Conservation (phyloP, 2,797 vertebrate species). For the Lithobates sylvaticus region DNA sequence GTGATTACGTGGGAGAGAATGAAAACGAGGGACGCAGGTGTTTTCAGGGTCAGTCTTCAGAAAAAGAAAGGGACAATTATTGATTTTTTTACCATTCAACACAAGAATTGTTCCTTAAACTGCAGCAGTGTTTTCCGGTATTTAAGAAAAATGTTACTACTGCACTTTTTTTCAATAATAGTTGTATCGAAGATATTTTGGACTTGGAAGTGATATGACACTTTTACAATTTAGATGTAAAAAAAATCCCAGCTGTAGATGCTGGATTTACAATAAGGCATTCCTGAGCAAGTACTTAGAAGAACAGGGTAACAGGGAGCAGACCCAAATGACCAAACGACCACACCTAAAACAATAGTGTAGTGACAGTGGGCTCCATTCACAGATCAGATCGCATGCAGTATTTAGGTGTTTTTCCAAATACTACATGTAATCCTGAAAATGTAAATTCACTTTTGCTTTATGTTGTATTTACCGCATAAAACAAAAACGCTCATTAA, state of each 20-base stretch:
- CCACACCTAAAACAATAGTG: too few relatives aligned
- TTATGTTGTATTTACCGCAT: too few relatives aligned
- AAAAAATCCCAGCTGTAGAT: not conserved
- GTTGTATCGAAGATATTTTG: not conserved
- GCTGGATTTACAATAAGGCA: not conserved
- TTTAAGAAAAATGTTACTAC: not conserved
- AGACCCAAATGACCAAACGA: too few relatives aligned
- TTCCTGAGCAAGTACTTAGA: too few relatives aligned
- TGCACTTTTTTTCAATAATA: not conserved
- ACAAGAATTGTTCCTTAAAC: not conserved
- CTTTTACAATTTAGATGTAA: not conserved
- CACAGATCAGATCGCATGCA: too few relatives aligned
- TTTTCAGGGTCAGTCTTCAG: not conserved
- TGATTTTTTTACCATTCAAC: conserved; percentile 10
- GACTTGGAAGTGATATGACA: too few relatives aligned
- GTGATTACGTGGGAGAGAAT: conserved; percentile 38
- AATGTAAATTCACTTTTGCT: too few relatives aligned
- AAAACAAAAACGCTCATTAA: too few relatives aligned
- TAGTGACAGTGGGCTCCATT: too few relatives aligned
- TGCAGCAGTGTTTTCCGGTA: not conserved
- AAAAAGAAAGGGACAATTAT: not conserved
- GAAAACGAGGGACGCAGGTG: conserved; percentile 1
- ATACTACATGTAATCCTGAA: too few relatives aligned
- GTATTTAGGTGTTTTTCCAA: too few relatives aligned
- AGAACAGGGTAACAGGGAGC: too few relatives aligned